Conservation (phyloP, 2,113 vertebrate genomes). For the Pteropus alecto region DNA sequence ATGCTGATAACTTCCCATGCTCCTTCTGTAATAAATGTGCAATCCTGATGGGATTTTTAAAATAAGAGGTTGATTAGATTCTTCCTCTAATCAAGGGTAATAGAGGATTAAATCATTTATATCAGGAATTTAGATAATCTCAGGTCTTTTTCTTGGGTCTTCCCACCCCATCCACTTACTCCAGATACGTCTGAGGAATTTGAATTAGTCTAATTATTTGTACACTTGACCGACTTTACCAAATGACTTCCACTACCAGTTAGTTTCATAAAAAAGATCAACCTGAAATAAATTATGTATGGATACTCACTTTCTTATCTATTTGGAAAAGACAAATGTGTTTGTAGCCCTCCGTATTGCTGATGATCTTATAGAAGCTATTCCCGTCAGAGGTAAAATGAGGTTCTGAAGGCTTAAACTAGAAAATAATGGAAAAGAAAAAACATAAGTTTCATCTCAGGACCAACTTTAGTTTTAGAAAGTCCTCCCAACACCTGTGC, state of each 20-base stretch:
- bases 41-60: conserved; percentile 24
- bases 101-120: conserved; percentile 4
- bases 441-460: not conserved
- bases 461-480: not conserved
- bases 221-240: not conserved
- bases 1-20: conserved; percentile 86
- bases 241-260: not conserved
- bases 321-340: conserved; percentile 88
- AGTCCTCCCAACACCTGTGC: not conserved
- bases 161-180: not conserved
- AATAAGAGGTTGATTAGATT: conserved; percentile 40
- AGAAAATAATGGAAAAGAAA: conserved; percentile 69
- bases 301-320: conserved; percentile 41
- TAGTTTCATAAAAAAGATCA: not conserved
- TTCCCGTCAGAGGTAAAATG: conserved; percentile 88
- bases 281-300: not conserved
- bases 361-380: conserved; percentile 93
- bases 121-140: not conserved
- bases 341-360: conserved; percentile 88
- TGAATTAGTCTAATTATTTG: not conserved
- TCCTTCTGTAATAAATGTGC: conserved; percentile 81
- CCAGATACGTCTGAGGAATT: not conserved
- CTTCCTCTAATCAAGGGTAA: not conserved
- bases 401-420: conserved; percentile 91
- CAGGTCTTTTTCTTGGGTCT: not conserved